Base-by-base conservation (phyloP, 30 jellyfish, hydroid and myxozoan genomes). In the Chironex yamaguchii region DNA sequence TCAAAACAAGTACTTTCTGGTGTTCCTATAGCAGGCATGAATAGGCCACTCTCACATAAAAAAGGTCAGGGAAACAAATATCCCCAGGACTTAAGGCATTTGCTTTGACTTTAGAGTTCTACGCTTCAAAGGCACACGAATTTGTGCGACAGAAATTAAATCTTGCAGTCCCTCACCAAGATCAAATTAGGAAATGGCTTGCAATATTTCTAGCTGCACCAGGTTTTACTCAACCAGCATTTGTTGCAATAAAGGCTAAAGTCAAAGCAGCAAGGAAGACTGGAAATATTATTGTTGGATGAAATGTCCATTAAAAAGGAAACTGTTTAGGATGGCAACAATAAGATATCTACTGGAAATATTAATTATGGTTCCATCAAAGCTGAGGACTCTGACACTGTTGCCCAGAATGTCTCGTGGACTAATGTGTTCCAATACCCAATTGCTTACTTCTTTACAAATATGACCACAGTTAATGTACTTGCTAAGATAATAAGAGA, bases 261-360 rank as follows among this genome's bases (percentile, higher is more conserved):
- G 87, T 74, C 52, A 75, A 42, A 9, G 76, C 77, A 4, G 87
- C 87, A 4, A 26, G n/a, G 24, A 51, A 20, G 12, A 23, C 75
- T 20, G 87, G 87, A 48, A 36, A 0, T 29, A 74, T 3, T 22
- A 68, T 70, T 0, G 89, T n/a, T 77, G 28, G 89, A 54, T 53
- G 89, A 77, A 23, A 77, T 77, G 89, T 77, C 84, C 3, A 75
- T 75, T 20, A 49, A 31, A 31, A 75, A 75, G 83, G 79, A 75
- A 9, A 53, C 52, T n/a, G n/a, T n/a, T n/a, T n/a, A n/a, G n/a
- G n/a, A n/a, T n/a, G n/a, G 91, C 1, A 22, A 35, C 25, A 67
- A 32, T 22, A 53, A 22, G 32, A n/a, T 32, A 35, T 83, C 52
- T 54, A 29, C 79, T 14, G 90, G 93, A 68, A 67, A 32, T 71